phyloP scores from a whole-genome alignment of 1,140 invertebrate genomes.

The Rhagoletis zephyria region DNA sequence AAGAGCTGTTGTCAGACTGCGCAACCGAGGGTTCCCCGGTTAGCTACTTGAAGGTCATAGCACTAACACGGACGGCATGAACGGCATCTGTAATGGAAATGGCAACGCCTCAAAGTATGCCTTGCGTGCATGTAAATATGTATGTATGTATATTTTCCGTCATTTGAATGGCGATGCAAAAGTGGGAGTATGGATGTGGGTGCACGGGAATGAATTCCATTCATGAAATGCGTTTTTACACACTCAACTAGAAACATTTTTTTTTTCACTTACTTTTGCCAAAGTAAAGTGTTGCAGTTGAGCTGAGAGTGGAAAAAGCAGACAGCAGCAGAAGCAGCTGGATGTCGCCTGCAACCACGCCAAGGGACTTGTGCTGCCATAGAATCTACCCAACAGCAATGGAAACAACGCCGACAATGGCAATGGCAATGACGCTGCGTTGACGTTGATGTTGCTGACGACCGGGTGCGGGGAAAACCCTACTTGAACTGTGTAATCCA shows the following conservation, averaged over 20 bases:
- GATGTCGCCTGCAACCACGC: neutral
- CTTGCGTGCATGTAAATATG: neutral
- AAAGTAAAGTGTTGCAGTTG: constrained; percentile 16
- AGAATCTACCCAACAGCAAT: neutral
- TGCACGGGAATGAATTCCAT: neutral
- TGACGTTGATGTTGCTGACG: constrained; percentile 50
- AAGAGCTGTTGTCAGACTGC: neutral
- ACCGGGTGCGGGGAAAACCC: constrained; percentile 44
- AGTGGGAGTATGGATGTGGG: neutral
- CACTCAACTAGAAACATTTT: neutral
- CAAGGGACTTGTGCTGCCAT: neutral
- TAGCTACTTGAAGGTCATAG: constrained; percentile 28
- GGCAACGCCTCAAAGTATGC: constrained; percentile 42
- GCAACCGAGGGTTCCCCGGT: neutral
- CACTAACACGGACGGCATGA: neutral
- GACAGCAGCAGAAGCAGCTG: neutral
- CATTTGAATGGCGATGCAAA: neutral
- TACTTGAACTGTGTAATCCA: constrained; percentile 22
- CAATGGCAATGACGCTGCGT: constrained; percentile 56
- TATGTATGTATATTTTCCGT: neutral
- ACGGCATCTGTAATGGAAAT: neutral
- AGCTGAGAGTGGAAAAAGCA: constrained; percentile 16
- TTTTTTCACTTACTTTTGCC: neutral
- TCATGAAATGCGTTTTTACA: neutral
- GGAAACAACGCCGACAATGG: constrained; percentile 57